These are phyloP conservation scores for Acipenser transmontanus DNA, from an alignment of 2,797 vertebrate genomes.

Conservation along the genomic window DNA sequence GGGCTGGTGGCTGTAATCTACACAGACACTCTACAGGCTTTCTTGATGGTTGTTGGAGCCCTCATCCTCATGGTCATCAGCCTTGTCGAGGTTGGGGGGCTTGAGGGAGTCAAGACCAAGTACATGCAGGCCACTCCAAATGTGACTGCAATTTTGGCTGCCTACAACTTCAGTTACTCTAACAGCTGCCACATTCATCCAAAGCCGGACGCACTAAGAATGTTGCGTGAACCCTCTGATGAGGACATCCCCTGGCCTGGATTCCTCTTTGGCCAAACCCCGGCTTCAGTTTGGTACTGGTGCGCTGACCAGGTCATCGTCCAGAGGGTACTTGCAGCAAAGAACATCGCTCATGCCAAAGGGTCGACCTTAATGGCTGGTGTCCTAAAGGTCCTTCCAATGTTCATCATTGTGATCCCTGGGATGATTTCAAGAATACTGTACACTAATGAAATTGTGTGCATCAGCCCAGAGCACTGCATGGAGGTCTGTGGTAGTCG, in stretches of 20 bases:
- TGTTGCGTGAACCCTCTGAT: conserved; percentile 82
- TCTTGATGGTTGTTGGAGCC: conserved; percentile 92
- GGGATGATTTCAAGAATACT: conserved; percentile 97
- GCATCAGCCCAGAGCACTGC: conserved; percentile 95
- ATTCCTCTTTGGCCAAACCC: conserved; percentile 90
- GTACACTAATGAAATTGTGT: conserved; percentile 83
- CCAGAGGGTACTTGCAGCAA: conserved; percentile 91
- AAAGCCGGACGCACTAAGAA: conserved; percentile 78
- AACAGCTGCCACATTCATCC: conserved; percentile 80
- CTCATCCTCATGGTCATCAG: conserved; percentile 86
- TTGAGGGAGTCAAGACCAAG: conserved; percentile 84
- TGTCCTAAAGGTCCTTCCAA: conserved; percentile 88
- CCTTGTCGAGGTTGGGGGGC: conserved; percentile 82
- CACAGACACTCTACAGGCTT: conserved; percentile 91
- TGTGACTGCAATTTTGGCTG: conserved; percentile 74
- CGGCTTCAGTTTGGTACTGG: conserved; percentile 98
- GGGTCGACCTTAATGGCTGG: conserved; percentile 95
- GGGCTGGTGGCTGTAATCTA: conserved; percentile 94
- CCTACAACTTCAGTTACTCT: conserved; percentile 77
- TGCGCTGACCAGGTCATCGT: conserved; percentile 98
- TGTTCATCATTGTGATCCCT: conserved; percentile 96
- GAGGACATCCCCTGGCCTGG: conserved; percentile 96
- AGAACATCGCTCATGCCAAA: conserved; percentile 91
- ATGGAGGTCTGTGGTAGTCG: conserved; percentile 89
- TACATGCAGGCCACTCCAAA: conserved; percentile 93